Evolutionary conservation across 1,140 invertebrate genomes (phyloP).

Genomic region (Ooceraea biroi): DNA sequence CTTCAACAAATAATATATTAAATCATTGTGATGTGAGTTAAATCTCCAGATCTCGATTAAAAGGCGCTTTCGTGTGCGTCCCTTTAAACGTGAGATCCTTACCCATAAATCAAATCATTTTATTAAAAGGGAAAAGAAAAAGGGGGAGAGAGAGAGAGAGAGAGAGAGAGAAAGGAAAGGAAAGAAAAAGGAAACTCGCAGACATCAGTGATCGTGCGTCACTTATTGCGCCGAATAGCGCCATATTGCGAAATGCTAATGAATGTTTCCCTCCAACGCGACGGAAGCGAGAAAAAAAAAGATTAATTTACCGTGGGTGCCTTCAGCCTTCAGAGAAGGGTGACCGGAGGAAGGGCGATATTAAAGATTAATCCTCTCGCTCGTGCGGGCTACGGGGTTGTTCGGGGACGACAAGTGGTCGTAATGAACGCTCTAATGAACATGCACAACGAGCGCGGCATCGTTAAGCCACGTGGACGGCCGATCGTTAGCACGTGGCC

Average conservation of each 20-base stretch:
- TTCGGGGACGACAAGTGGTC: slow-evolving; percentile 75
- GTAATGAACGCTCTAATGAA: slow-evolving; percentile 79
- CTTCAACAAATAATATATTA: no score
- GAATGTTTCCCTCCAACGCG: slow-evolving; percentile 74
- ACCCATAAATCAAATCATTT: slow-evolving; percentile 31
- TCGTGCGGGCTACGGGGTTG: slow-evolving; percentile 49
- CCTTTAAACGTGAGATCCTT: neutral
- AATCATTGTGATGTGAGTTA: no score
- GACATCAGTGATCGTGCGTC: slow-evolving; percentile 41
- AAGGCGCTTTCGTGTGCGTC: neutral
- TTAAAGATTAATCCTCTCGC: slow-evolving; percentile 79
- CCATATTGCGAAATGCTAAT: slow-evolving; percentile 78
- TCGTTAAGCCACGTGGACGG: slow-evolving; percentile 74
- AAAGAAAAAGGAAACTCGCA: neutral
- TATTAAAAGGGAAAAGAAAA: slow-evolving; percentile 9
- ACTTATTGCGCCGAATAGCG: slow-evolving; percentile 47
- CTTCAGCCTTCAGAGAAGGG: slow-evolving; percentile 26
- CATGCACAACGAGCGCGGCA: slow-evolving; percentile 66
- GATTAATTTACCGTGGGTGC: slow-evolving; percentile 73
- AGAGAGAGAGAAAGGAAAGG: neutral
- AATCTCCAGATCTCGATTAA: neutral
- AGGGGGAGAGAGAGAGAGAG: no score
- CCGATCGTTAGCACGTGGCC: slow-evolving; percentile 36
- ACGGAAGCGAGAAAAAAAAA: slow-evolving; percentile 64
- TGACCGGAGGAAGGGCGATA: slow-evolving; percentile 65